Evolutionary conservation across 2,113 vertebrate species (phyloP).

Genomic region (Silurus asotus): DNA sequence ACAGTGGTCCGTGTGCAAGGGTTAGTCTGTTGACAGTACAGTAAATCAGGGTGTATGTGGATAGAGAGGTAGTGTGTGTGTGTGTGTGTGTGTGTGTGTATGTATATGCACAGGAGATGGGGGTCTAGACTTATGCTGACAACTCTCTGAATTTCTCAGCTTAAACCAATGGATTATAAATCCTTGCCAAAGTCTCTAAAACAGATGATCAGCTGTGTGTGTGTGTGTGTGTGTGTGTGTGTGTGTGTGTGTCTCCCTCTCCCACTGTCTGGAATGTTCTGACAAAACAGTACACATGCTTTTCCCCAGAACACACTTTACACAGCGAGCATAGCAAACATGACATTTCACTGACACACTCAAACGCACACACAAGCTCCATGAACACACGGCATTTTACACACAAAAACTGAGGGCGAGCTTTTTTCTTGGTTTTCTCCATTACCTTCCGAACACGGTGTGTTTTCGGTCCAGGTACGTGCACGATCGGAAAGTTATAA

Average conservation of each 20-base stretch:
- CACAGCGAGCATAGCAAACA: conserved; percentile 40
- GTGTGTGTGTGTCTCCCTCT: not conserved
- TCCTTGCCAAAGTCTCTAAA: conserved; percentile 37
- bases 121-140: conserved; percentile 38
- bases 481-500: conserved; percentile 96
- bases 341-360: not conserved
- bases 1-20: not conserved
- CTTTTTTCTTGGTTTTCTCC: not conserved
- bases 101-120: conserved; percentile 7
- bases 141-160: conserved; percentile 48
- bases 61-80: not conserved
- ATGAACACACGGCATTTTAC: not conserved
- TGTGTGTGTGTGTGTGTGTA: conserved; percentile 16
- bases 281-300: conserved; percentile 26
- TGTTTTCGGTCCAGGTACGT: conserved; percentile 93
- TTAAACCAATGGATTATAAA: conserved; percentile 44
- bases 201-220: not conserved
- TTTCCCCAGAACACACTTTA: conserved; percentile 26
- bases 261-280: conserved; percentile 41
- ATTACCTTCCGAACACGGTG: conserved; percentile 92
- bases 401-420: not conserved
- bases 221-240: conserved; percentile 7
- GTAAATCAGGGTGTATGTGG: not conserved
- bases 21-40: not conserved
- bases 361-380: not conserved